phyloP scores from a whole-genome alignment of 2,888 invertebrate species.

The Drosophila niveifrons region DNA sequence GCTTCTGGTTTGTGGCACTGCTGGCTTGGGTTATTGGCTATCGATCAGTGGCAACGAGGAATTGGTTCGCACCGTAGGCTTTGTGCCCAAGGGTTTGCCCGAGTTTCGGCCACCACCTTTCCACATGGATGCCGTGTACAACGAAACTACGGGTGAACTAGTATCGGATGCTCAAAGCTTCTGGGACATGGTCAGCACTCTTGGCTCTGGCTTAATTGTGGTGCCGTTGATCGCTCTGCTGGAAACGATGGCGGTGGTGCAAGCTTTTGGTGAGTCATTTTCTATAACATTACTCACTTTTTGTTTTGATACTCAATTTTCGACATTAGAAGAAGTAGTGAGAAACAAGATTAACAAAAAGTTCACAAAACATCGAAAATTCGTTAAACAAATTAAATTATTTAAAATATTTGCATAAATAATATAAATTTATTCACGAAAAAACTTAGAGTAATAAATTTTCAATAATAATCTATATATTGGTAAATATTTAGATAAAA shows the following conservation, averaged over 20 bases:
- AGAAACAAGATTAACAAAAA: too few relatives aligned
- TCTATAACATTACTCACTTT: background rate
- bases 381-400: too few relatives aligned
- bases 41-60: conserved; percentile 86
- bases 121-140: conserved; percentile 87
- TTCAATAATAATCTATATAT: too few relatives aligned
- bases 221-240: conserved; percentile 94
- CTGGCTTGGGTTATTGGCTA: conserved; percentile 89
- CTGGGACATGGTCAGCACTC: conserved; percentile 90
- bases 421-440: too few relatives aligned
- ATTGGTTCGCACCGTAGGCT: conserved; percentile 89
- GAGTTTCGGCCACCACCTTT: conserved; percentile 89
- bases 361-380: too few relatives aligned
- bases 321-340: too few relatives aligned
- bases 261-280: conserved; percentile 80
- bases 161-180: conserved; percentile 85
- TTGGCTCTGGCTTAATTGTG: conserved; percentile 94
- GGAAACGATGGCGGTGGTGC: conserved; percentile 92
- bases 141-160: conserved; percentile 86
- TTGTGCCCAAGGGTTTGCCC: conserved; percentile 92
- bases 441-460: too few relatives aligned
- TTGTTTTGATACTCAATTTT: background rate
- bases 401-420: too few relatives aligned
- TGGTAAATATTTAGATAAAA: too few relatives aligned
- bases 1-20: conserved; percentile 91